phyloP scores from a whole-genome alignment of 2,113 vertebrate species.

The Psilopsiagon aymara region DNA sequence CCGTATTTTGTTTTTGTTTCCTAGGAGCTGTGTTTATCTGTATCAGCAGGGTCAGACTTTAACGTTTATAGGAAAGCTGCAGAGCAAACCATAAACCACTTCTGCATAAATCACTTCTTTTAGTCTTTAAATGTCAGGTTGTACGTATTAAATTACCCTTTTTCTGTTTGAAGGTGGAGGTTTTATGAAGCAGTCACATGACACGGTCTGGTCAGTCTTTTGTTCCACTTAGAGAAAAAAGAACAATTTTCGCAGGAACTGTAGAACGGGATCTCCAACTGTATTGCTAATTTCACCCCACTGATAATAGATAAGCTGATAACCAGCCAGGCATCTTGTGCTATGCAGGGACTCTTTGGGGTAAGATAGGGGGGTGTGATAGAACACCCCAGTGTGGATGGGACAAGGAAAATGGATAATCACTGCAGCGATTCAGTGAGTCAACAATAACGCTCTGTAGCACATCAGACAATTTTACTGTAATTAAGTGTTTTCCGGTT shows the following conservation, averaged over 20 bases:
- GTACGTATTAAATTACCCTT: background rate
- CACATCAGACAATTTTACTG: background rate
- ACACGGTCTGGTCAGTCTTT: background rate
- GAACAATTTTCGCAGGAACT: background rate
- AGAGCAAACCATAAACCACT: background rate
- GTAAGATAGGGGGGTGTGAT: background rate
- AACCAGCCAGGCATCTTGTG: background rate
- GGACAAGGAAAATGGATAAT: background rate
- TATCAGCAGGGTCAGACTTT: background rate
- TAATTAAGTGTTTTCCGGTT: background rate
- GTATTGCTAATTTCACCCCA: background rate
- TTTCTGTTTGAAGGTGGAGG: background rate
- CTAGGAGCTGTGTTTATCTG: background rate
- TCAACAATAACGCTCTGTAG: background rate
- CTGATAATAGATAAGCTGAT: background rate
- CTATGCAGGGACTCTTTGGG: background rate
- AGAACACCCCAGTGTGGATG: background rate
- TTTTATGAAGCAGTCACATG: background rate
- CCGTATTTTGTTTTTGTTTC: rapidly evolving
- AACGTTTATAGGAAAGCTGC: background rate
- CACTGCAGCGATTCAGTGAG: rapidly evolving
- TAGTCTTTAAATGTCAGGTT: background rate
- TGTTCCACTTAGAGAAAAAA: background rate
- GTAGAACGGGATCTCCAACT: background rate
- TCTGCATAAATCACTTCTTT: background rate